These are phyloP conservation scores for Noctua fimbriata DNA, from an alignment of 2,888 invertebrate species.

Conservation along the genomic window DNA sequence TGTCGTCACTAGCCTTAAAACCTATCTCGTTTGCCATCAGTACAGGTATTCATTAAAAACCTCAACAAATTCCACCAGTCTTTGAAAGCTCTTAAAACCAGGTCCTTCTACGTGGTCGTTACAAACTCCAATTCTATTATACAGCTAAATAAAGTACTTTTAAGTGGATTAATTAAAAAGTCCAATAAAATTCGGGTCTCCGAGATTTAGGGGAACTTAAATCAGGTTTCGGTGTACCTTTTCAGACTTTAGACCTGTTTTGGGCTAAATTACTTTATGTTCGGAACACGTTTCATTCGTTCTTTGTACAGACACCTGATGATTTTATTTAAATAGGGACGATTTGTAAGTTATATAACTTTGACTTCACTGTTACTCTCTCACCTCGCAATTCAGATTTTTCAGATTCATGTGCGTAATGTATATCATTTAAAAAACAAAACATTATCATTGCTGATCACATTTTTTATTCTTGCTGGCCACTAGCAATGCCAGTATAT, in stretches of 20 bases:
- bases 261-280: conserved; percentile 43
- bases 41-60: conserved; percentile 10
- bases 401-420: too few relatives aligned
- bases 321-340: conserved; percentile 13
- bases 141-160: conserved; percentile 58
- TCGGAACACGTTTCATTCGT: conserved; percentile 37
- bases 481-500: too few relatives aligned
- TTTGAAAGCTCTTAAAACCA: neutral
- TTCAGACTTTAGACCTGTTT: conserved; percentile 41
- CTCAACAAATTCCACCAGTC: neutral
- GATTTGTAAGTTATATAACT: conserved; percentile 13
- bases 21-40: neutral
- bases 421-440: too few relatives aligned
- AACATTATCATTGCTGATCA: too few relatives aligned
- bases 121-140: conserved; percentile 56
- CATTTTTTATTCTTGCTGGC: too few relatives aligned
- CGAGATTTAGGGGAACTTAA: conserved; percentile 60
- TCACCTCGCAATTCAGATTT: too few relatives aligned
- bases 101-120: conserved; percentile 29
- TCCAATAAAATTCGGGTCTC: conserved; percentile 63
- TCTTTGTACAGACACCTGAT: conserved; percentile 17
- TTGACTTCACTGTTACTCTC: neutral
- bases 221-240: conserved; percentile 33
- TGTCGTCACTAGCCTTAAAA: neutral
- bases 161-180: conserved; percentile 70